Evolutionary conservation across 2,888 invertebrate genomes (phyloP).

Genomic region (Hydriomena furcata): DNA sequence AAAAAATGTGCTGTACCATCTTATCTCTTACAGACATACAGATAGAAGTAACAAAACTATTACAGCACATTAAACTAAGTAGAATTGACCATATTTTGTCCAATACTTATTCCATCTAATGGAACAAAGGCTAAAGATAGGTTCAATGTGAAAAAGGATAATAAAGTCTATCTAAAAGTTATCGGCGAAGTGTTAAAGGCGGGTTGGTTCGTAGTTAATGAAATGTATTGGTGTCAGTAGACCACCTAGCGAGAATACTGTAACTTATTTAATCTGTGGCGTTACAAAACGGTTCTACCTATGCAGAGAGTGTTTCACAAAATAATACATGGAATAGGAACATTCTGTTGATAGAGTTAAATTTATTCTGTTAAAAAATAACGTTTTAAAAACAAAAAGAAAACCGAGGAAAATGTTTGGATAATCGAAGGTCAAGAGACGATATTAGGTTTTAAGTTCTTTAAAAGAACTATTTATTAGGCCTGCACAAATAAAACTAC

Average conservation of each 20-base stretch:
- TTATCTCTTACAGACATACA: slow-evolving; percentile 5
- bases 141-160: slow-evolving; percentile 11
- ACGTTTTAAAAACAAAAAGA: too few species aligned
- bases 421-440: too few species aligned
- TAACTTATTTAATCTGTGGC: slow-evolving; percentile 6
- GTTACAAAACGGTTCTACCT: slow-evolving; percentile 19
- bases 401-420: too few species aligned
- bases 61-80: slow-evolving; percentile 42
- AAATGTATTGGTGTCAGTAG: slow-evolving; percentile 55
- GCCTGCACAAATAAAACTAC: too few species aligned
- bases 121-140: slow-evolving; percentile 28
- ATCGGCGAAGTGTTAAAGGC: slow-evolving; percentile 50
- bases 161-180: slow-evolving; percentile 47
- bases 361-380: too few species aligned
- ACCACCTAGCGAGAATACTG: slow-evolving; percentile 59
- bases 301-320: slow-evolving; percentile 2
- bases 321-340: not conserved
- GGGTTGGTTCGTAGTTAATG: slow-evolving; percentile 55
- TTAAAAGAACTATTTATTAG: too few species aligned
- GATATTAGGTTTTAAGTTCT: too few species aligned
- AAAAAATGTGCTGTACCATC: not conserved
- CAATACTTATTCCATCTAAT: slow-evolving; percentile 57
- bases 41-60: slow-evolving; percentile 4
- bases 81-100: slow-evolving; percentile 46
- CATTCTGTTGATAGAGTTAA: too few species aligned